A percentile compares a stretch with the other conserved stretches of the same genome.
Evolutionary conservation across 64 coral and sea anemone genomes (phyloP).

Genomic region (Porites lutea): DNA sequence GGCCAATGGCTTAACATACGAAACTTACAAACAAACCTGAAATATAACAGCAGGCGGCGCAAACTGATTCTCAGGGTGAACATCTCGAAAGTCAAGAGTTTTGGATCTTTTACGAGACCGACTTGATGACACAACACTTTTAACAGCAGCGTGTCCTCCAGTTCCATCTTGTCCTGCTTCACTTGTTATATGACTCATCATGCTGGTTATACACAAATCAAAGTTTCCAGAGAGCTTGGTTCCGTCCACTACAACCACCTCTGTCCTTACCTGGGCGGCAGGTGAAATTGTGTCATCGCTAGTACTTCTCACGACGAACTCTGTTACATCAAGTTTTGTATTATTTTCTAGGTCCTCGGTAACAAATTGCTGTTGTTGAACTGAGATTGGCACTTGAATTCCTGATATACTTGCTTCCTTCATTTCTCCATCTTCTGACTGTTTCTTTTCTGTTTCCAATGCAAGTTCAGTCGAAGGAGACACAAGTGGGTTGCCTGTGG

Average conservation of each 20-base stretch:
- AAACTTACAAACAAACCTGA: conserved; percentile 53
- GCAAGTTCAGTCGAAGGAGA: conserved; percentile 49
- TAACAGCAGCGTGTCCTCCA: neutral
- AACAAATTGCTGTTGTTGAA: conserved; percentile 63
- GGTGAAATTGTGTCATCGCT: conserved; percentile 21
- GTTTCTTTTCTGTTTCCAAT: conserved; percentile 39
- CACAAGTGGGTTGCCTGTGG: conserved; percentile 60
- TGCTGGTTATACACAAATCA: conserved; percentile 82
- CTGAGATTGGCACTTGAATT: neutral
- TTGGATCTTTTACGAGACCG: conserved; percentile 14
- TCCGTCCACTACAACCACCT: conserved; percentile 21
- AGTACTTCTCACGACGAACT: conserved; percentile 76
- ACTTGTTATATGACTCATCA: conserved; percentile 77
- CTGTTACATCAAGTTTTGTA: conserved; percentile 69
- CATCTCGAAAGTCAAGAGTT: conserved; percentile 79
- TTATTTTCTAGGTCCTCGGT: conserved; percentile 33
- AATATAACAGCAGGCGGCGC: conserved; percentile 92
- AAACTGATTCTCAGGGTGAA: conserved; percentile 90
- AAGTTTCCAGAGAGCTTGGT: conserved; percentile 69
- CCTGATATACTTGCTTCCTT: neutral
- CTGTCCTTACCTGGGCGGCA: conserved; percentile 22
- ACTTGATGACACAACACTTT: neutral
- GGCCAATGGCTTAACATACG: too few species aligned
- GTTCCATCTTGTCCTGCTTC: conserved; percentile 3
- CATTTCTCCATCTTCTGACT: conserved; percentile 4